These are phyloP conservation scores for Mycalesis mineus DNA, from an alignment of 2,888 invertebrate species.

Conservation along the genomic window DNA sequence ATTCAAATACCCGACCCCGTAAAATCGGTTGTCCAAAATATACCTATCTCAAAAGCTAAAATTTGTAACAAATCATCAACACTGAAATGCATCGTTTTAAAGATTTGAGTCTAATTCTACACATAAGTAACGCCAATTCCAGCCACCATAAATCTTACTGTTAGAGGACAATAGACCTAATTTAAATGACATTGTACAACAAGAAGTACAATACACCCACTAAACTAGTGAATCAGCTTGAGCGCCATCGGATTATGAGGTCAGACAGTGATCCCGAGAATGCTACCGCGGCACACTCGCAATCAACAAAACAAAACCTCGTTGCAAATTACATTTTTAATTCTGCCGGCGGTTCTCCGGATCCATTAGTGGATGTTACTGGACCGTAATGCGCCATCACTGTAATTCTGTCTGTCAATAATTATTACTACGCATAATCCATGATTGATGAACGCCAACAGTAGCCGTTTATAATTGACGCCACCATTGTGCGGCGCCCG, in stretches of 20 bases:
- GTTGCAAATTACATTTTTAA: conserved; percentile 30
- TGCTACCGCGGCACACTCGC: conserved; percentile 9
- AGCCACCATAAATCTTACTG: no score
- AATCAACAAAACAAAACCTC: conserved; percentile 16
- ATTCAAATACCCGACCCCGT: no score
- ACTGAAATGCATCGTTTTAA: no score
- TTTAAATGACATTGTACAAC: no score
- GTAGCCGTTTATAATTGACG: conserved; percentile 65
- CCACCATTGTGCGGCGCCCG: conserved; percentile 50
- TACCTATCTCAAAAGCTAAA: no score
- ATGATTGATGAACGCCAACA: conserved; percentile 67
- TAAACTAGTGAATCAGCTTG: background rate
- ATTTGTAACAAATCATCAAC: no score
- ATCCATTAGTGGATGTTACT: conserved; percentile 24
- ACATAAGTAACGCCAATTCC: no score
- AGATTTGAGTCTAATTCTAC: no score
- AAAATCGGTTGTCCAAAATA: no score
- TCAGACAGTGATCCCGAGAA: conserved; percentile 15
- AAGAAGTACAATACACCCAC: no score
- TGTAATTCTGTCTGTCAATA: conserved; percentile 61
- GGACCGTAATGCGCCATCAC: conserved; percentile 20
- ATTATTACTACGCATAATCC: conserved; percentile 64
- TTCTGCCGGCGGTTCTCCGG: conserved; percentile 15
- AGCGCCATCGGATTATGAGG: background rate
- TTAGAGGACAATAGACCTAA: no score